Conservation (phyloP, 2,797 vertebrate species). For the Acropternis orthonyx region DNA sequence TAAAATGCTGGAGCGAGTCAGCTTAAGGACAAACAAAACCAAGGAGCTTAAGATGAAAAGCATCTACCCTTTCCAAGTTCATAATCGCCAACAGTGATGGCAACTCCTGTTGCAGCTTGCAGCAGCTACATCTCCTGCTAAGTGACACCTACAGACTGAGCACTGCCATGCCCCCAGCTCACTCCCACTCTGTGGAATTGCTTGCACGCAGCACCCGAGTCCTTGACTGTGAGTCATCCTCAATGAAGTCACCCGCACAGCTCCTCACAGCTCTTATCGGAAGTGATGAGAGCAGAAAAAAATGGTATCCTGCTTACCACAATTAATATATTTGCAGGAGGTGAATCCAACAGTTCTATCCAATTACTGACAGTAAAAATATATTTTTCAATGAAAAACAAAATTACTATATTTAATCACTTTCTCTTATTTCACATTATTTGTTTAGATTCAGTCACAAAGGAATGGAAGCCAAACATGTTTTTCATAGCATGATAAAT, state of each 20-base stretch:
- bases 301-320: background rate
- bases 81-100: background rate
- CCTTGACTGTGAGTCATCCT: background rate
- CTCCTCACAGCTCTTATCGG: background rate
- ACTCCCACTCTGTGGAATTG: background rate
- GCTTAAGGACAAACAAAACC: background rate
- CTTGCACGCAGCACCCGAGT: background rate
- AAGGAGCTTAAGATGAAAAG: background rate
- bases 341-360: background rate
- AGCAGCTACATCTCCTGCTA: background rate
- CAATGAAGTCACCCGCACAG: background rate
- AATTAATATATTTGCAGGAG: background rate
- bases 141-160: background rate
- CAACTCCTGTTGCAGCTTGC: background rate
- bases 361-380: background rate
- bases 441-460: background rate
- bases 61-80: background rate
- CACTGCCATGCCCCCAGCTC: background rate
- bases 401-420: background rate
- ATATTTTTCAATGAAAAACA: background rate
- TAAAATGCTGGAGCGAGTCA: background rate
- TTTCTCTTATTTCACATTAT: background rate
- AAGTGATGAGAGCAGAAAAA: background rate
- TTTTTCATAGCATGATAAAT: background rate
- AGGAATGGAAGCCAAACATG: background rate